Base-by-base conservation (phyloP, 2,113 vertebrate genomes). In the Corythoichthys haematopterus region DNA sequence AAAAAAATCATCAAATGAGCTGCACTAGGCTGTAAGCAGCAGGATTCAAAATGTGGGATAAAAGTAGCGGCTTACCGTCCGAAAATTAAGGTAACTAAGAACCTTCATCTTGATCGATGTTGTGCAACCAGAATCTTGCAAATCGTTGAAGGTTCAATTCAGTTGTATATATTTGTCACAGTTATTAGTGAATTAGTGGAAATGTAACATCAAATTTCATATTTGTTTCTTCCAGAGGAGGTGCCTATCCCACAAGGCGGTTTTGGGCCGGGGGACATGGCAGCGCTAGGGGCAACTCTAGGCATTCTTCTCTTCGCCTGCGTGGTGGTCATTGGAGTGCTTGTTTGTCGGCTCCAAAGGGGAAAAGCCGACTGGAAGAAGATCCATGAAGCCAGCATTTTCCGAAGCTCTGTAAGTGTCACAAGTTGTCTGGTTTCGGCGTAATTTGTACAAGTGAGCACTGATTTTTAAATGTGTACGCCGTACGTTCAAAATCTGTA, bases 221-320 rank as follows among this genome's bases (percentile, higher is more conserved):
- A 1, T 68, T 65, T 65, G 3, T 56, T 65, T 20, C 16, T 13
- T 78, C 38, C 66, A 87, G 57, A 3, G 0, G 14, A 38, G 1
- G 68, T n/a, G 35, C 7, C 33, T 3, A 0, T 14, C 2, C 63
- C 60, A 0, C 0, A 48, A 0, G 85, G 84, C 3, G 53, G 10
- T 1, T 88, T 69, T 14, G 60, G 74, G 6, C 2, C 51, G 1
- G 67, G 13, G 43, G 90, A 94, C n/a, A 95, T 95, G 93, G 90
- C 76, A 1, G 68, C 87, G 2, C 48, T 95, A 0, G 94, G 94
- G 0, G 93, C 84, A 0, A 82, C 77, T 0, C 80, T 96, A 66
- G 93, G 88, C 4, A 78, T 82, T 2, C 71, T 93, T 38, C 74
- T 96, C n/a, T n/a, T 90, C 12, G 15, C 93, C 37, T 80, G 76